A percentile compares a stretch with the other conserved stretches of the same genome.
Conservation (phyloP, 1,140 invertebrate species). For the Calephelis nemesis region DNA sequence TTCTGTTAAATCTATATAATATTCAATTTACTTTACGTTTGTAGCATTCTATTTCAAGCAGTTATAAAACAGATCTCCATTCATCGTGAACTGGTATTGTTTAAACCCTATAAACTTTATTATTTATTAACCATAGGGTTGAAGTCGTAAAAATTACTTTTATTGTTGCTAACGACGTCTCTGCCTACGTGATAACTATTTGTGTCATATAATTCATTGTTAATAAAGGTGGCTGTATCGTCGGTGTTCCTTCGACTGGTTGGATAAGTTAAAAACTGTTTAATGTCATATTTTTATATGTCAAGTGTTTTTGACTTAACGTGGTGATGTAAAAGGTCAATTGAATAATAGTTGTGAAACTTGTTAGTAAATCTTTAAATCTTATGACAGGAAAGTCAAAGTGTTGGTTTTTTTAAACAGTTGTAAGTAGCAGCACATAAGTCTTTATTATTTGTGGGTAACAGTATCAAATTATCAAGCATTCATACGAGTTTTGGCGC, state of each 20-base stretch:
- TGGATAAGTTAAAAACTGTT: conserved; percentile 9
- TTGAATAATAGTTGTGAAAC: neutral
- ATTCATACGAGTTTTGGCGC: no score
- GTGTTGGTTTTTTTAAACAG: no score
- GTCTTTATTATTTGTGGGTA: no score
- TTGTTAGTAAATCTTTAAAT: neutral
- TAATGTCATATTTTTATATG: conserved; percentile 12
- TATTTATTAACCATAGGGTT: conserved; percentile 73
- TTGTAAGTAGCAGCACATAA: no score
- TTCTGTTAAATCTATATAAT: conserved; percentile 41
- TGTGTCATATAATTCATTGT: conserved; percentile 64
- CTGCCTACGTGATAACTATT: conserved; percentile 75
- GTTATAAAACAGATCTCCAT: conserved; percentile 50
- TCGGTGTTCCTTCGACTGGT: conserved; percentile 1
- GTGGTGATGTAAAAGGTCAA: neutral
- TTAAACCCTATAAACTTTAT: conserved; percentile 65
- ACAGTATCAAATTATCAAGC: no score
- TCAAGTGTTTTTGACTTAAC: conserved; percentile 9
- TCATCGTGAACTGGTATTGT: conserved; percentile 65
- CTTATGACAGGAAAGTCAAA: no score
- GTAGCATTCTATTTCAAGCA: conserved; percentile 31
- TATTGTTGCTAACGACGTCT: conserved; percentile 75
- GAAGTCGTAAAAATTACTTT: conserved; percentile 76
- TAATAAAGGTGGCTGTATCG: conserved; percentile 30
- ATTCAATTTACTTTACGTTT: conserved; percentile 1